These are phyloP conservation scores for Lottia gigantea DNA, from an alignment of 2,888 invertebrate species.

Conservation along the genomic window DNA sequence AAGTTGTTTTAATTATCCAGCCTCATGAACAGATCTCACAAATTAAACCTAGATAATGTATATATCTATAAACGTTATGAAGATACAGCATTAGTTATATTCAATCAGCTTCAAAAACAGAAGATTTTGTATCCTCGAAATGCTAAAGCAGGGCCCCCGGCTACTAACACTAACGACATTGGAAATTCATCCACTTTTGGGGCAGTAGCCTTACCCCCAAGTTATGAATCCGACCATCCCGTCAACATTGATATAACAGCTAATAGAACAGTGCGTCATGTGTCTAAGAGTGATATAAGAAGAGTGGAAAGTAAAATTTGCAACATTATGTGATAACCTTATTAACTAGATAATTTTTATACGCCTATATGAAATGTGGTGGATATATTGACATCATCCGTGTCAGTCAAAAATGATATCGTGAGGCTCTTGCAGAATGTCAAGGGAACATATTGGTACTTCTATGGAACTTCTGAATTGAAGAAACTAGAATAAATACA, in stretches of 20 bases:
- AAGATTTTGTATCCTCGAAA: slow-evolving; percentile 12
- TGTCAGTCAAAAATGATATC: slow-evolving; percentile 64
- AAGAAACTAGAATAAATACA: slow-evolving; percentile 43
- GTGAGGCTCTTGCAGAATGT: slow-evolving; percentile 63
- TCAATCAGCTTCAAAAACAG: slow-evolving; percentile 58
- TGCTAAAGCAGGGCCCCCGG: neutral
- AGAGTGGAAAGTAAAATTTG: slow-evolving; percentile 16
- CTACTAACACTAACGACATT: slow-evolving; percentile 3
- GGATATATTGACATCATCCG: no score
- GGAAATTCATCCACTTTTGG: slow-evolving; percentile 3
- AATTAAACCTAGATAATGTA: neutral
- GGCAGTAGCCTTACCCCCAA: neutral
- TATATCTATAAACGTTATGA: slow-evolving; percentile 62
- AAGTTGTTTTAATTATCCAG: neutral
- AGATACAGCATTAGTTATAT: slow-evolving; percentile 61
- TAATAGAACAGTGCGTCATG: neutral
- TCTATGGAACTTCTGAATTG: slow-evolving; percentile 62
- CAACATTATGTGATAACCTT: slow-evolving; percentile 15
- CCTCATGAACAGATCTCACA: slow-evolving; percentile 1
- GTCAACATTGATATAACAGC: neutral
- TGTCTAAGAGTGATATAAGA: slow-evolving; percentile 2
- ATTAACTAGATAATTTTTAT: no score
- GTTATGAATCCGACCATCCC: slow-evolving; percentile 2
- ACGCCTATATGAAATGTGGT: no score
- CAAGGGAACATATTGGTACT: slow-evolving; percentile 68